Conservation (phyloP, 2,113 vertebrate genomes). For the Gymnarchus niloticus region DNA sequence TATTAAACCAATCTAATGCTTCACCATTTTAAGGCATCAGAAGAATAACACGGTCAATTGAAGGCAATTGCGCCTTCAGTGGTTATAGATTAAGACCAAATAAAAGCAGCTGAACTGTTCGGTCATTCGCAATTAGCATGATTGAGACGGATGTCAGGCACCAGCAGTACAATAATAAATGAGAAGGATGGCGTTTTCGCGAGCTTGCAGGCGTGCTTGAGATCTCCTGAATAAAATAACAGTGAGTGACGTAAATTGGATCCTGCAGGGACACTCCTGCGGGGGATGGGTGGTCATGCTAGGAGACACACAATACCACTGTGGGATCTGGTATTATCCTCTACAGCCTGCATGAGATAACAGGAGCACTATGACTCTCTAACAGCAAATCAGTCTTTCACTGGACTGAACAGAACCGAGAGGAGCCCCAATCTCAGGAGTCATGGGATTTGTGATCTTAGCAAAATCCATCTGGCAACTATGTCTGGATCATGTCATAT, state of each 20-base stretch:
- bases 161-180: neutral
- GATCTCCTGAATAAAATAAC: neutral
- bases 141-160: neutral
- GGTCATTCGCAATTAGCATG: neutral
- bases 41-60: neutral
- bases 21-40: neutral
- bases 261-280: neutral
- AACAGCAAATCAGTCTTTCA: conserved; percentile 7
- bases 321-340: neutral
- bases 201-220: neutral
- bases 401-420: neutral
- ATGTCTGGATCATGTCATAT: neutral
- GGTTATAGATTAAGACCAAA: neutral
- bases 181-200: neutral
- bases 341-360: neutral
- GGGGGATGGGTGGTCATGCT: neutral
- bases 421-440: neutral
- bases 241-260: neutral
- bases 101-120: conserved; percentile 2
- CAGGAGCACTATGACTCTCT: neutral
- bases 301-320: neutral
- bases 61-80: neutral
- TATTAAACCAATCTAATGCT: neutral
- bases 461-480: neutral
- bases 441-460: neutral